Evolutionary conservation across 2,113 vertebrate genomes (phyloP).

Genomic region (Atrichornis clamosus): DNA sequence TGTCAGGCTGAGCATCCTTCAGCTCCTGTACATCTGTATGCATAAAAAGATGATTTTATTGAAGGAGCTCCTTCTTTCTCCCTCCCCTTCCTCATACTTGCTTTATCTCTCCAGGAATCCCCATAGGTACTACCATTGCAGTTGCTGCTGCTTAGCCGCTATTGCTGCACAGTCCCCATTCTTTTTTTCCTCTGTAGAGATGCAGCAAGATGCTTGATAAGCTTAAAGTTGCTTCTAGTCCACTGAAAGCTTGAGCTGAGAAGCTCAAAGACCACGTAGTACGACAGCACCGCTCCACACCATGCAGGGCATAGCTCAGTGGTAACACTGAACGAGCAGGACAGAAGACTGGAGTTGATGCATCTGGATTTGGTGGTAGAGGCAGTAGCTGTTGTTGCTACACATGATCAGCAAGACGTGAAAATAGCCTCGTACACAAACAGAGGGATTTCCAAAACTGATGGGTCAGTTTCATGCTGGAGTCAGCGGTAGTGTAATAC

Average conservation of each 20-base stretch:
- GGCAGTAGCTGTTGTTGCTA: not conserved
- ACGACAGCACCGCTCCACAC: not conserved
- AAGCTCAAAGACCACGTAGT: accelerated
- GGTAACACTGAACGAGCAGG: not conserved
- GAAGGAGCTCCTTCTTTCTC: not conserved
- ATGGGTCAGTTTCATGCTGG: not conserved
- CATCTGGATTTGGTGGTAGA: not conserved
- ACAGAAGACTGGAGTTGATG: not conserved
- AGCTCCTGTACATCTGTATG: not conserved
- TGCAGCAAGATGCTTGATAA: not conserved
- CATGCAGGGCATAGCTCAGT: not conserved
- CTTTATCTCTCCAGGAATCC: not conserved
- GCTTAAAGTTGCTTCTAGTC: not conserved
- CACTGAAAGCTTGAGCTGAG: not conserved
- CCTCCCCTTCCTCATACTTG: not conserved
- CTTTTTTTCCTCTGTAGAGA: not conserved
- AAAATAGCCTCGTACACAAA: not conserved
- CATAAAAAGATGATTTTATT: not conserved
- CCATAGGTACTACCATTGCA: not conserved
- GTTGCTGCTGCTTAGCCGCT: not conserved
- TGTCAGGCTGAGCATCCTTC: not conserved
- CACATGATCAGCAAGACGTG: not conserved
- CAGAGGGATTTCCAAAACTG: not conserved
- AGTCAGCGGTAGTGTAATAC: not conserved
- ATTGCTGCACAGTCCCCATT: not conserved